Base-by-base conservation (phyloP, 2,113 vertebrate genomes). In the Hirundichthys speculiger region DNA sequence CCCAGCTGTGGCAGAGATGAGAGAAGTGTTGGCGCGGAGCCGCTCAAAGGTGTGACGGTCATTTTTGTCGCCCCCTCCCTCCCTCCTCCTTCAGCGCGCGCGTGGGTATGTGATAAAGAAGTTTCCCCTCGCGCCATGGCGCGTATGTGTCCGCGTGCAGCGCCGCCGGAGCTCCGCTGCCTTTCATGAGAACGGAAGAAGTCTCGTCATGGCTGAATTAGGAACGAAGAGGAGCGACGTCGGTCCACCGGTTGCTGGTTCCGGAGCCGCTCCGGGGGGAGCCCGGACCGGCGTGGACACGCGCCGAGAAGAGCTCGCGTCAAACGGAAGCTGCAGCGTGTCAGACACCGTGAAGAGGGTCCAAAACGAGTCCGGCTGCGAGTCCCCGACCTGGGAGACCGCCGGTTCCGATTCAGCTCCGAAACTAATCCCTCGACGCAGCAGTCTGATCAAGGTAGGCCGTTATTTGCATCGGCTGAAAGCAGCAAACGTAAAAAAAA, bases 361-460 rank as follows among this genome's bases (percentile, higher is more conserved):
- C 68, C 86, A 82, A 1, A 69, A 42, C 18, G 69, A 87, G 0
- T 85, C 92, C 20, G 86, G 93, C 24, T 75, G 47, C 63, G 91
- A 88, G 47, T 86, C 91, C 16, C 89, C 89, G 24, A 75, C 70
- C 42, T 90, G 91, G 59, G 89, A 89, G 59, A 93, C 86, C 88
- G 86, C 93, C 1, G 79, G 90, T 68, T 59, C 75, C 4, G 93
- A 91, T 22, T 88, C 85, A 59, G 92, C 61, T n/a, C 58, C 63
- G 16, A 83, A 72, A 60, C n/a, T 84, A 11, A 83, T 89, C 69
- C 96, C 95, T 58, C 94, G 94, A 70, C 92, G 95, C 88, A 97
- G 95, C 91, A 98, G 96, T 89, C 95, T 98, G 83, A 97, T 98
- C 81, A 98, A 98, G 96, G 96, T 97, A 94, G 69, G 82, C 73